These are phyloP conservation scores for Leptinotarsa defecta DNA, from an alignment of 1,140 invertebrate species.

Conservation along the genomic window DNA sequence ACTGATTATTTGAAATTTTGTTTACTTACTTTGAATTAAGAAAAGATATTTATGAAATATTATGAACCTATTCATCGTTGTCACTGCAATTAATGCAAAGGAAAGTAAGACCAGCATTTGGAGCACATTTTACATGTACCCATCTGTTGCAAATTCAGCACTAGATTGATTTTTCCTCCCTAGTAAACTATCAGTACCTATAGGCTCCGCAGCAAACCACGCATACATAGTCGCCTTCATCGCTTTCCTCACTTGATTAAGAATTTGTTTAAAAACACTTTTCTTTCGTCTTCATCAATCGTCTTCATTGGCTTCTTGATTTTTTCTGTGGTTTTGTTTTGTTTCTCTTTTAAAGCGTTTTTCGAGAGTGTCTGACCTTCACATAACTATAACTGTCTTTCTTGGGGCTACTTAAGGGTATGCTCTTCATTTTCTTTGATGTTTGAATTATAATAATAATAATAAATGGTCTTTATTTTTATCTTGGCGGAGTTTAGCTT, in stretches of 20 bases:
- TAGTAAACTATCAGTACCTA: no score
- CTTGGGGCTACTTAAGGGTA: constrained; percentile 22
- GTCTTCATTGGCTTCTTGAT: constrained; percentile 41
- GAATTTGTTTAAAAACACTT: no score
- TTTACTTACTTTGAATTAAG: background rate
- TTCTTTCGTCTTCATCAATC: constrained; percentile 20
- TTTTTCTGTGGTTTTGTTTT: constrained; percentile 36
- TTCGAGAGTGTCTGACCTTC: background rate
- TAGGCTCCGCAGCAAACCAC: no score
- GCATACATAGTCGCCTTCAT: no score
- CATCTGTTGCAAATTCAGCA: constrained; percentile 34
- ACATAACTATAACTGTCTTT: background rate
- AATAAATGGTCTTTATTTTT: no score
- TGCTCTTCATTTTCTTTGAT: no score
- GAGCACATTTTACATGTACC: constrained; percentile 18
- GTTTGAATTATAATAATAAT: no score
- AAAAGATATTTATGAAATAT: constrained; percentile 6
- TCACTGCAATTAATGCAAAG: constrained; percentile 1
- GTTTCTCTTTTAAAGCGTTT: constrained; percentile 10
- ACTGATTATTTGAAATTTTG: no score
- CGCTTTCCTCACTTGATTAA: no score
- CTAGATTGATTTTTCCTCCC: no score
- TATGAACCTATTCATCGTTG: background rate
- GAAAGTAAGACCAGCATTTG: background rate
- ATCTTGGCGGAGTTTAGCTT: no score